Evolutionary conservation across 2,888 invertebrate species (phyloP), one percentile per base, ranked within the genome.

Genomic region (Sphaerophoria rueppellii): DNA sequence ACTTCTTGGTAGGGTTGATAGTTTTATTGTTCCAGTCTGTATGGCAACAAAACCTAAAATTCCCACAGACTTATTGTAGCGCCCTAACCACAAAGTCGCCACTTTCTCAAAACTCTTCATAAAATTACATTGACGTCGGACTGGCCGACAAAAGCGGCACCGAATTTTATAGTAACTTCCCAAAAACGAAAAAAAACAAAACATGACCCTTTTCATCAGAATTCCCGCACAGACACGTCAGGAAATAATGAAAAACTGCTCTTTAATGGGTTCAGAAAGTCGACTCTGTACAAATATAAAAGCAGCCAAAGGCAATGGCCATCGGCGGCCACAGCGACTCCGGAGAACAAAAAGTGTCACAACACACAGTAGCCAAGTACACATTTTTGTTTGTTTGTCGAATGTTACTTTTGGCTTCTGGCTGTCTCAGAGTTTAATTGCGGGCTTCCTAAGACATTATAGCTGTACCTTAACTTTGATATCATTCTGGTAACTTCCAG

Each of bases 241-340:
- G 58, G 43, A 46, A n/a, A 50, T 40, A 43, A 60, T 24, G 35
- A 37, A 32, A 11, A 65, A 63, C 65, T 43, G 24, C 46, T 46
- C 34, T 61, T 80, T 85, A 80, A 80, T 85, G 76, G 83, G 80
- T 80, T 85, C 83, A 85, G 73, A 75, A 85, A 85, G 83, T 85
- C 83, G 79, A 85, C 76, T 69, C 50, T 24, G 69, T 54, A 54
- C 57, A 52, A 24, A 52, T 12, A 48, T 40, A 4, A 24, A n/a
- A 24, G 6, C 58, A 32, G 63, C 43, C 43, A 9, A 40, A 40
- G 24, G 24, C 24, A 24, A 24, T 24, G 24, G 24, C 24, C 24
- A 24, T 1, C 24, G 24, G 24, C 40, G 12, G 43, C 67, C 52
- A 43, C 52, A 7, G 24, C 40, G 16, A 54, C 16, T 61, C 48